Percentiles rank a stretch among this genome's conserved stretches.
Conservation (phyloP, 2,797 vertebrate species). For the Cercopithecus neglectus region DNA sequence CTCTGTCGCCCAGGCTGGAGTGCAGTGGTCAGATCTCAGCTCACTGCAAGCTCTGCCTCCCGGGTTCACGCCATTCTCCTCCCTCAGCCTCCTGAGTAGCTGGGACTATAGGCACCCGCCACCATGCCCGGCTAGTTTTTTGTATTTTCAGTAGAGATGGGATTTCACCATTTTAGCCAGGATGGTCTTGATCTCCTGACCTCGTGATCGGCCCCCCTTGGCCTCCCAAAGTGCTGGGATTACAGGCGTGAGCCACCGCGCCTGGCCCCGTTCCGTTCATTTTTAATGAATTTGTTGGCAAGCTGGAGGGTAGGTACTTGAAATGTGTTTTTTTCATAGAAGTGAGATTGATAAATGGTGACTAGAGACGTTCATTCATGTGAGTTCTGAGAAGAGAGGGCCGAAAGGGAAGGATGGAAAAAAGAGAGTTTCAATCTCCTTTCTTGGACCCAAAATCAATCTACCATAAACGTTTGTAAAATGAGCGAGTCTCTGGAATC, state of each 20-base stretch:
- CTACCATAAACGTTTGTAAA: neutral
- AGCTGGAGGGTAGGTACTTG: neutral
- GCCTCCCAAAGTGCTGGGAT: no score
- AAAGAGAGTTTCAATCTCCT: neutral
- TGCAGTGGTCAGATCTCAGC: rapidly evolving
- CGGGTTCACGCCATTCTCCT: no score
- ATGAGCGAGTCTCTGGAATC: neutral
- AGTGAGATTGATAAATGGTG: neutral
- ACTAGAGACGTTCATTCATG: neutral
- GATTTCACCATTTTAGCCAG: no score
- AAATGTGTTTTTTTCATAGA: neutral
- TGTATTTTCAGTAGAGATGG: no score
- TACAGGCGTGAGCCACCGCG: no score
- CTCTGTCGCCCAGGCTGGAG: no score
- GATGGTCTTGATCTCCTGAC: no score
- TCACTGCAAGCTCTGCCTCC: no score
- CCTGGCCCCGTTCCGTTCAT: neutral
- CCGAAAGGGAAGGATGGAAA: neutral
- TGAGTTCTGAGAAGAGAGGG: neutral
- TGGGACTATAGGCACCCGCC: no score
- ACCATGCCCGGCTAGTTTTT: no score
- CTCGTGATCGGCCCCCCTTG: no score
- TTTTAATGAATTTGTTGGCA: neutral
- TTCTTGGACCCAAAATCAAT: neutral
- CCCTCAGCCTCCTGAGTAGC: no score